Base-by-base conservation (phyloP, 2,888 invertebrate species). In the Pollenia amentaria region DNA sequence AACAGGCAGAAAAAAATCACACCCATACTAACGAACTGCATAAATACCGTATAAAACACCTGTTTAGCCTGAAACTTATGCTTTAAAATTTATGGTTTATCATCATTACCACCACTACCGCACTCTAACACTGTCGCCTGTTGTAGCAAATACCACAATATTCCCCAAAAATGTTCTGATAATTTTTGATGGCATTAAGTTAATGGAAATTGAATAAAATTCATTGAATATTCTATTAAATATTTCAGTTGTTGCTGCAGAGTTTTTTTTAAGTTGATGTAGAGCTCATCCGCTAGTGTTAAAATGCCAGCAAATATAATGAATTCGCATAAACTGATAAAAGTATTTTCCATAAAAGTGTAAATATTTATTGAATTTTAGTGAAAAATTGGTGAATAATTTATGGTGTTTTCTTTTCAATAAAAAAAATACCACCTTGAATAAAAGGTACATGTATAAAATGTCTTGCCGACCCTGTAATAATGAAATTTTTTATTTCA, bases 181-280 rank as follows among this genome's bases (percentile, higher is more conserved):
- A 10, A 77, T 57, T 83, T 76, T 65, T 84, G 70, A 48, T 84
- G 42, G 21, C 64, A 65, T 78, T 77, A 42, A 57, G 83, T 42
- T 51, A 65, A 42, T 78, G 21, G 44, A 72, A 78, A 78, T 65
- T 77, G 70, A 53, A 72, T 64, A 21, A 65, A 70, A 84, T 72
- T 84, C 57, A 65, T 65, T 77, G 72, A 78, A 84, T 84, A 84
- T 84, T 84, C 77, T 72, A 77, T 77, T 57, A 77, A 48, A 44
- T 67, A 44, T 72, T 57, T 69, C 64, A 21, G 44, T 72, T 80
- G 53, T 21, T 76, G 14, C 8, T 3, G 29, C 38, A 0, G 29
- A 14, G 21, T 48, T 48, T 29, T 21, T 12, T 40, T 64, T 62
- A 40, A 40, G 70, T 72, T 62, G 14, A 62, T 44, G 38, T 44